Evolutionary conservation across 2,113 vertebrate species (phyloP).

Genomic region (Orycteropus afer): DNA sequence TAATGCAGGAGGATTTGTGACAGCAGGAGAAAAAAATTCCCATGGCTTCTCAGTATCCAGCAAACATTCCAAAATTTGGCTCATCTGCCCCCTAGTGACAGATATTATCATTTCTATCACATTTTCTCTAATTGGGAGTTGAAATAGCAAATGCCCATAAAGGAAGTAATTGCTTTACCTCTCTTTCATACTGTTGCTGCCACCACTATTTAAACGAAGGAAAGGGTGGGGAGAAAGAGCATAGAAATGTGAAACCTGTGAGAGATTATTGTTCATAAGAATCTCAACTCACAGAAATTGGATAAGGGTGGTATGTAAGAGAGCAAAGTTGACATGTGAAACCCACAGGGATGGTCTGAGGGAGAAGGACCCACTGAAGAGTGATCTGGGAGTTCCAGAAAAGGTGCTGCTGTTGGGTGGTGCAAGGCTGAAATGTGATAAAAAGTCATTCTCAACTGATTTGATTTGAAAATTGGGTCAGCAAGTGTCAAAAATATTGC

Average conservation of each 20-base stretch:
- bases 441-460: neutral
- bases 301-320: neutral
- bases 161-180: neutral
- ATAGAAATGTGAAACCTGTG: neutral
- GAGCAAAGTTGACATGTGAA: neutral
- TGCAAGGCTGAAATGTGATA: neutral
- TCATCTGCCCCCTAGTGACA: constrained; percentile 57
- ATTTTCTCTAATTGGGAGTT: neutral
- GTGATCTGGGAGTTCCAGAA: neutral
- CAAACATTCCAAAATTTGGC: constrained; percentile 31
- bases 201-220: neutral
- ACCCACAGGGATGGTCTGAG: neutral
- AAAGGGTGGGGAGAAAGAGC: neutral
- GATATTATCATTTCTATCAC: neutral
- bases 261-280: neutral
- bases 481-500: neutral
- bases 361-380: neutral
- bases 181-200: neutral
- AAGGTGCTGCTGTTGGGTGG: neutral
- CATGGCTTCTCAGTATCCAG: rapidly evolving
- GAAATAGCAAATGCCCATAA: neutral
- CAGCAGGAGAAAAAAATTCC: neutral
- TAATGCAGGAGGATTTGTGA: neutral
- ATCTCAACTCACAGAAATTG: neutral
- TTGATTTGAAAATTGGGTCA: neutral